Evolutionary conservation across 2,113 vertebrate genomes (phyloP).

Genomic region (Clarias magur): DNA sequence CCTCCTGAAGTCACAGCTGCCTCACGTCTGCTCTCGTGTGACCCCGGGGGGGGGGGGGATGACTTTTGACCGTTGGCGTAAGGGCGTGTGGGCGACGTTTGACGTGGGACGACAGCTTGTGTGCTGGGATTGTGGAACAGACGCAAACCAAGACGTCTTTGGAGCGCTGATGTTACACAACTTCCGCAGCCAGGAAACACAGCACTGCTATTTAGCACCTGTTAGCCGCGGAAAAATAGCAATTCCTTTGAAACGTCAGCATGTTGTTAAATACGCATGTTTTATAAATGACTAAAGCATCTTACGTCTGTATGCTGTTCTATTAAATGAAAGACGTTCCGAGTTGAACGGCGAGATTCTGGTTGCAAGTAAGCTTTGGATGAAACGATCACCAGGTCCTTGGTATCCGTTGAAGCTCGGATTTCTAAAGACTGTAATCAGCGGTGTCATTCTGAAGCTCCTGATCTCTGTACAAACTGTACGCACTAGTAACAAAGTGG

Average conservation of each 20-base stretch:
- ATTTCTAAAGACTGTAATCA: not conserved
- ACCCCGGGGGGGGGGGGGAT: not conserved
- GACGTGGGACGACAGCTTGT: constrained; percentile 1
- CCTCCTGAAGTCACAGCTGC: constrained; percentile 13
- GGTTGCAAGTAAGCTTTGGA: not conserved
- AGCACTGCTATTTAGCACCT: not conserved
- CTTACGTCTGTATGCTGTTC: not conserved
- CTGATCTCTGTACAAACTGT: too few species aligned
- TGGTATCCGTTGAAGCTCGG: not conserved
- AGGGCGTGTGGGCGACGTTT: not conserved
- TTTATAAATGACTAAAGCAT: not conserved
- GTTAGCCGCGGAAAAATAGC: not conserved
- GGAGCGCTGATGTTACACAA: not conserved
- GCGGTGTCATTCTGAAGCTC: too few species aligned
- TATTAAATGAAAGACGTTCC: not conserved
- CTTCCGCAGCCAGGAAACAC: not conserved
- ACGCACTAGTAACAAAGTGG: too few species aligned
- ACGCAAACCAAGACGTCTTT: not conserved
- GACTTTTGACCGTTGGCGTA: not conserved
- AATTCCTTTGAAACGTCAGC: not conserved
- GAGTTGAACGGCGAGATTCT: not conserved
- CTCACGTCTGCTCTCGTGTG: constrained; percentile 21
- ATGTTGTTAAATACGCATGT: not conserved
- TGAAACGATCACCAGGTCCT: not conserved
- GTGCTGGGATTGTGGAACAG: not conserved